Base-by-base conservation (phyloP, 2,888 invertebrate genomes). In the Plagodis dolabraria region DNA sequence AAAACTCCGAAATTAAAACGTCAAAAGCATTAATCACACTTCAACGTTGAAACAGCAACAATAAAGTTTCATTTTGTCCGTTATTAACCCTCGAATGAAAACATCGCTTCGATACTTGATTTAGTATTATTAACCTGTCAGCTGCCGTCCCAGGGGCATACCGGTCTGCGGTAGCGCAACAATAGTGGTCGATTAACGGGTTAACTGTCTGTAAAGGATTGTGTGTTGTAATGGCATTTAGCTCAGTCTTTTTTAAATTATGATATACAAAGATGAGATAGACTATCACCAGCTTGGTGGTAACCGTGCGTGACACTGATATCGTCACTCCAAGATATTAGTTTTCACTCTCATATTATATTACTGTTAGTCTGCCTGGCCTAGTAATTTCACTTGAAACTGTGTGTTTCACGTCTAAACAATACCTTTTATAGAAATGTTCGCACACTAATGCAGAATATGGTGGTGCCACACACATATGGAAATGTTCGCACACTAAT, bases 71-170 rank as follows among this genome's bases (percentile, higher is more conserved):
- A 79, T 81, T 82, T 80, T 76, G 75, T 70, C 69, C 77, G 71
- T 76, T 80, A 82, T 82, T 82, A 80, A 78, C 72, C 75, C 68
- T 67, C 63, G 65, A 75, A 81, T 82, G 80, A 77, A 79, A 80
- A 77, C 78, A 79, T 77, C 74, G 71, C 65, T 63, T 64, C 76
- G 76, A 83, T 83, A 81, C 77, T 81, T 88, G 87, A 88, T 88
- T 86, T 87, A 89, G 83, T 83, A 82, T 89, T 87, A 89, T 89
- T 88, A 87, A 88, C 73, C 83, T 87, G 89, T 87, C 89, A 87
- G 62, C 75, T 73, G 80, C 84, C 82, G 68, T 70, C 70, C 70
- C 74, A 60, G 65, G 67, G 72, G 75, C 5, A 12, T 22, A 33
- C 53, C 43, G 59, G 76, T 55, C 56, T 58, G 48, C 34, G 55